Percentiles rank a stretch among this genome's conserved stretches.
Conservation (phyloP, 2,113 vertebrate genomes). For the Scatophagus argus region DNA sequence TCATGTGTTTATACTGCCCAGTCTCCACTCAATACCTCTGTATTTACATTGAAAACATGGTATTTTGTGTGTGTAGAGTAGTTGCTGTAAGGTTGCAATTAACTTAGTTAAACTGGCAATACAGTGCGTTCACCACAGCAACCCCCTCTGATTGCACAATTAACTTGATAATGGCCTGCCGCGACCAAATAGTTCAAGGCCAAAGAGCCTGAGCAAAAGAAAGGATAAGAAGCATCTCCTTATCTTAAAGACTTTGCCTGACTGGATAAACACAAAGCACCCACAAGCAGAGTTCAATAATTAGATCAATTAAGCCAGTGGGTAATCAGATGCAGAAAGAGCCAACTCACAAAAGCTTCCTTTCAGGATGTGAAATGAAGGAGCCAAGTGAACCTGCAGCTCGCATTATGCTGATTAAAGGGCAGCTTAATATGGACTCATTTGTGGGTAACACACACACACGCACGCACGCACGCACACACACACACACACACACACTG, state of each 20-base stretch:
- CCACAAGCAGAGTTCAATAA: conserved; percentile 81
- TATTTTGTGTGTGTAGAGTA: not conserved
- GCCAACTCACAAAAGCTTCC: conserved; percentile 62
- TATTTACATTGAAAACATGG: conserved; percentile 4
- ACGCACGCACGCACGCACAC: conserved; percentile 15
- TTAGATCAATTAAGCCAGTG: conserved; percentile 83
- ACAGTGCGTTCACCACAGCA: conserved; percentile 25
- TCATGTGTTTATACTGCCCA: not conserved
- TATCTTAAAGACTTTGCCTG: conserved; percentile 77
- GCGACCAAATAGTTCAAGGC: conserved; percentile 59
- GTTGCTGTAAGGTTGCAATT: conserved; percentile 39
- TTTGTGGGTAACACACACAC: conserved; percentile 24
- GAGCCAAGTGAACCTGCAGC: conserved; percentile 59
- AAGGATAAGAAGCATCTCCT: conserved; percentile 72
- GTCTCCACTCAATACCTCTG: not conserved
- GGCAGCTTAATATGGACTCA: conserved; percentile 63
- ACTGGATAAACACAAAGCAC: conserved; percentile 81
- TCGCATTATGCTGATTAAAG: conserved; percentile 61
- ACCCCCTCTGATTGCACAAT: conserved; percentile 63
- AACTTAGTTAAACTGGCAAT: conserved; percentile 25
- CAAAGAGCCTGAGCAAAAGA: conserved; percentile 60
- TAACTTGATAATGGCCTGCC: conserved; percentile 69
- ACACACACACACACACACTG: conserved; percentile 10
- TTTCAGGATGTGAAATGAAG: conserved; percentile 66
- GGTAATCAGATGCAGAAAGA: conserved; percentile 79